Conservation (phyloP, 64 coral and sea anemone species). For the Dendrophyllia cribrosa region DNA sequence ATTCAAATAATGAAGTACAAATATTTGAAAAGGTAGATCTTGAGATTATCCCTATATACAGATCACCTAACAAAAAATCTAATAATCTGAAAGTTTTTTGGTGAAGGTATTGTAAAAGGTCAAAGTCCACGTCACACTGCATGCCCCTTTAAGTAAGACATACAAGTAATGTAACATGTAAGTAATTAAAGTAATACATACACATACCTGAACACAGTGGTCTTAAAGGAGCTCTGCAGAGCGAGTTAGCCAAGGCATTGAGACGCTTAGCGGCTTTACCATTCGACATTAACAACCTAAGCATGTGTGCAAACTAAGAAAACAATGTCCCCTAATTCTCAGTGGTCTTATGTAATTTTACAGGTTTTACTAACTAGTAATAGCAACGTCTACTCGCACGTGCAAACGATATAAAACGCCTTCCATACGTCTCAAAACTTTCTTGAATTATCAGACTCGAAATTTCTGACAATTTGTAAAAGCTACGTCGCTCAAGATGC, state of each 20-base stretch:
- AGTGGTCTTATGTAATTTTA: background rate
- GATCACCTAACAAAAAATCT: too few species aligned
- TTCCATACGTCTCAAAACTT: background rate
- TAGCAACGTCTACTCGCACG: background rate
- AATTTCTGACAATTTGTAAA: background rate
- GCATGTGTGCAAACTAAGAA: slow-evolving; percentile 13
- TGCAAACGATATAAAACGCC: background rate
- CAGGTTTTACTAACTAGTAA: too few species aligned
- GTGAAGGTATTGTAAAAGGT: too few species aligned
- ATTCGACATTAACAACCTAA: slow-evolving; percentile 68
- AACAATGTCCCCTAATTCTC: background rate
- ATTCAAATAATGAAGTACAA: too few species aligned
- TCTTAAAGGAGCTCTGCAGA: slow-evolving; percentile 40
- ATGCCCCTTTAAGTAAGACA: too few species aligned
- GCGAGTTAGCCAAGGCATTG: slow-evolving; percentile 29
- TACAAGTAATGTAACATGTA: too few species aligned
- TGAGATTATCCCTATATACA: too few species aligned
- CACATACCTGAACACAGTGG: slow-evolving; percentile 60
- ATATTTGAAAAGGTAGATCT: too few species aligned
- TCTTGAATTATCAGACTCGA: background rate
- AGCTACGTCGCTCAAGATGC: background rate
- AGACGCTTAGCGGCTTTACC: slow-evolving; percentile 67
- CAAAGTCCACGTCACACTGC: too few species aligned
- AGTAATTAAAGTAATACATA: background rate
- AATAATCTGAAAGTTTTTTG: too few species aligned